Percentiles rank a stretch among this genome's conserved stretches.
These are phyloP conservation scores for Leucophenga maculata DNA, from an alignment of 2,888 invertebrate genomes.

Conservation along the genomic window DNA sequence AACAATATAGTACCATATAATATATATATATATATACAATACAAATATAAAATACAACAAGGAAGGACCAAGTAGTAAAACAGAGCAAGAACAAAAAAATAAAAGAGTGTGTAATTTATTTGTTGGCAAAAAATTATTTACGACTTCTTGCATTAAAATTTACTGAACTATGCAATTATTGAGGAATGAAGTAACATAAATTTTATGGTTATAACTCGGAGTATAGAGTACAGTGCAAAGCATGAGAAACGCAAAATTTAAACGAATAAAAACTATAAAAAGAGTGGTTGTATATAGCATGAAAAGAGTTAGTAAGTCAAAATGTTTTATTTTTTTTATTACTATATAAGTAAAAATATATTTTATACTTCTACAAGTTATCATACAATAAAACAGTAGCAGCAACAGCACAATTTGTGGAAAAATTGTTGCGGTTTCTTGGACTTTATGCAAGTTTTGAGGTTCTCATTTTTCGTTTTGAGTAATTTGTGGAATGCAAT, in stretches of 20 bases:
- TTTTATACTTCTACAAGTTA: too few relatives aligned
- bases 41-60: too few relatives aligned
- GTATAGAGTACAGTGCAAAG: constrained; percentile 42
- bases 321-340: not conserved
- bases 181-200: constrained; percentile 64
- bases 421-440: too few relatives aligned
- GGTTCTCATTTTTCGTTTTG: too few relatives aligned
- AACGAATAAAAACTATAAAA: constrained; percentile 27
- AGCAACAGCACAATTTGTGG: too few relatives aligned
- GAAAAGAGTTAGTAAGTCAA: constrained; percentile 23
- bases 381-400: too few relatives aligned
- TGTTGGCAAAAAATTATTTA: constrained; percentile 58
- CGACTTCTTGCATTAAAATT: constrained; percentile 66
- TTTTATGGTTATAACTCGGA: constrained; percentile 53
- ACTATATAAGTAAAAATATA: too few relatives aligned
- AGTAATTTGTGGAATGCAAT: too few relatives aligned
- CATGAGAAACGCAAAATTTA: constrained; percentile 25
- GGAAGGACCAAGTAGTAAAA: constrained; percentile 27
- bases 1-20: too few relatives aligned
- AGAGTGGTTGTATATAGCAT: constrained; percentile 41
- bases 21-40: too few relatives aligned
- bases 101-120: constrained; percentile 51
- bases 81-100: too few relatives aligned
- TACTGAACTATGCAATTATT: constrained; percentile 65
- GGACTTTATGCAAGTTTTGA: too few relatives aligned